Percentiles rank a stretch among this genome's conserved stretches.
phyloP scores from a whole-genome alignment of 1,140 invertebrate genomes.

The Danaus melanippus region DNA sequence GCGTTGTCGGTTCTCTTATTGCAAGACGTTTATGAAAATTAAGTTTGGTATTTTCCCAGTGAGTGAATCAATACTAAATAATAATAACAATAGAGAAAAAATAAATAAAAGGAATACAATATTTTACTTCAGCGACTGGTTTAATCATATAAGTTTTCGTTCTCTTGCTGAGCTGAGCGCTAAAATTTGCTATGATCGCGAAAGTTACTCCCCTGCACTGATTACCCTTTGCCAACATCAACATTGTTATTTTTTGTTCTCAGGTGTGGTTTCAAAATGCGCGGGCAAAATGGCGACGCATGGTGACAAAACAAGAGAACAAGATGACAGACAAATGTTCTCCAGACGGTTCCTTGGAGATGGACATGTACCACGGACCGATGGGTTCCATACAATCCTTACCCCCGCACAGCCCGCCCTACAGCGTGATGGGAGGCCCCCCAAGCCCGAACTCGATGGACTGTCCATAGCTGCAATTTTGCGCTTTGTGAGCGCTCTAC shows the following conservation, averaged over 20 bases:
- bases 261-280: constrained; percentile 99
- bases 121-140: no score
- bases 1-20: no score
- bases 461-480: constrained; percentile 64
- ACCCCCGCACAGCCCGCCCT: constrained; percentile 64
- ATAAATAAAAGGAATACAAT: no score
- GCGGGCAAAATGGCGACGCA: constrained; percentile 95
- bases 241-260: constrained; percentile 58
- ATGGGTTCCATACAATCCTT: constrained; percentile 70
- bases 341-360: constrained; percentile 72
- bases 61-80: no score
- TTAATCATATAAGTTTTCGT: no score
- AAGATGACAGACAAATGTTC: constrained; percentile 78
- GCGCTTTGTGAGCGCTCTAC: constrained; percentile 59
- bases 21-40: no score
- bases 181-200: constrained; percentile 32
- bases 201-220: constrained; percentile 3
- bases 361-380: constrained; percentile 74
- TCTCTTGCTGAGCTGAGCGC: no score
- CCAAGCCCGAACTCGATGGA: constrained; percentile 67
- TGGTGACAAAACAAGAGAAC: constrained; percentile 89
- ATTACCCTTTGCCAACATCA: constrained; percentile 29
- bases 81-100: no score
- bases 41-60: no score
- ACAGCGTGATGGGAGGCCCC: constrained; percentile 64